A percentile compares a stretch with the other conserved stretches of the same genome.
Evolutionary conservation across 1,140 invertebrate genomes (phyloP).

Genomic region (Araneus ventricosus): DNA sequence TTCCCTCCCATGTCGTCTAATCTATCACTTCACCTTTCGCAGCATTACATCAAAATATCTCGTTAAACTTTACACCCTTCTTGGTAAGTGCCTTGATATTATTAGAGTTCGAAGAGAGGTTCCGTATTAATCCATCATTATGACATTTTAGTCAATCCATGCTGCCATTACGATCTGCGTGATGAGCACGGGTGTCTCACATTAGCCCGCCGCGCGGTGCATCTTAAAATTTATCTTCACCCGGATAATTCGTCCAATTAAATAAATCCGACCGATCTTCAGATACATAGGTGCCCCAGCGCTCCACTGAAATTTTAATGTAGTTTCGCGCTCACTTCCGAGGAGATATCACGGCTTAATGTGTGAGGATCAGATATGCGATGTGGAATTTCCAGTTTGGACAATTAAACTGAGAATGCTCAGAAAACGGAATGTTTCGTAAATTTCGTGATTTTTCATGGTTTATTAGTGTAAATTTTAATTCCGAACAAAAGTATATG

Average conservation of each 20-base stretch:
- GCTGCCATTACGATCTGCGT: constrained; percentile 14
- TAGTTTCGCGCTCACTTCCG: not conserved
- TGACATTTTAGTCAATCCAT: constrained; percentile 47
- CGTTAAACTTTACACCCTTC: constrained; percentile 62
- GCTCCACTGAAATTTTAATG: not conserved
- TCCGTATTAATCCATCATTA: constrained; percentile 63
- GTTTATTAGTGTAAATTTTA: too few relatives aligned
- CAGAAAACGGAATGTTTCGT: too few relatives aligned
- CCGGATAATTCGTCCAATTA: constrained; percentile 1
- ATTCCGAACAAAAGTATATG: too few relatives aligned
- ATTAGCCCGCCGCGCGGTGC: not conserved
- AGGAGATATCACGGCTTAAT: too few relatives aligned
- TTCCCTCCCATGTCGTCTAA: not conserved
- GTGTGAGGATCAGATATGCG: too few relatives aligned
- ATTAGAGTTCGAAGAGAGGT: constrained; percentile 21
- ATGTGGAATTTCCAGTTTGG: too few relatives aligned
- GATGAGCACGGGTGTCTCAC: not conserved
- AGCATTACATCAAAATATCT: constrained; percentile 62
- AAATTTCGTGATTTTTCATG: too few relatives aligned
- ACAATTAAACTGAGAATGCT: too few relatives aligned
- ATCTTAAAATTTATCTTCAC: constrained; percentile 31
- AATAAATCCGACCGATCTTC: not conserved
- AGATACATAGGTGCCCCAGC: not conserved
- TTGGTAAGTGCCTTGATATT: constrained; percentile 42
- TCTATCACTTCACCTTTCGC: constrained; percentile 42